Conservation (phyloP, 2,888 invertebrate genomes). For the Fragum fragum region DNA sequence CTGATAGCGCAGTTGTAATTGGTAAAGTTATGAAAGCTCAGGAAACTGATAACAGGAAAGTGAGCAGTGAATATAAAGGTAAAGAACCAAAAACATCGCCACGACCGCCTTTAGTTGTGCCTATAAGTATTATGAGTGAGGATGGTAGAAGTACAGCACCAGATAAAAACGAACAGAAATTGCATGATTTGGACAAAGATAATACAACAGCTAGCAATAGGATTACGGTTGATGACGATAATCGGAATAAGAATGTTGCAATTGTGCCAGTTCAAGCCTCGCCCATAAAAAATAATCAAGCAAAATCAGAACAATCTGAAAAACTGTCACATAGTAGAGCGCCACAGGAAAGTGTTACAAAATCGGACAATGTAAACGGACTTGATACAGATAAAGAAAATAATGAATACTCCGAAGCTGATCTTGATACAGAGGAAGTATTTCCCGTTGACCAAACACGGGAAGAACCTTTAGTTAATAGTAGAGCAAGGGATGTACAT, state of each 20-base stretch:
- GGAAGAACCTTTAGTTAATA: not conserved
- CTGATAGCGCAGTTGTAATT: constrained; percentile 12
- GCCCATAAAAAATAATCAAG: not conserved
- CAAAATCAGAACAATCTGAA: not conserved
- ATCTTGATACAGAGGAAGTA: not conserved
- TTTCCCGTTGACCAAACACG: not conserved
- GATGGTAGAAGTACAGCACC: not conserved
- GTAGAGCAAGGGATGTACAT: not conserved
- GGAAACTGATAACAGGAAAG: constrained; percentile 7
- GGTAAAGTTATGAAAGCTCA: constrained; percentile 15
- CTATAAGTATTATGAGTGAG: not conserved
- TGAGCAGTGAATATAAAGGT: not conserved
- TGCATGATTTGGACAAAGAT: not conserved
- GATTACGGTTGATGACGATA: not conserved
- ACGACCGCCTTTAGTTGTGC: not conserved
- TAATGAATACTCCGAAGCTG: not conserved
- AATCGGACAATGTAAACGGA: not conserved
- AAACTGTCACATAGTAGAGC: not conserved
- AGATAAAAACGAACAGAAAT: not conserved
- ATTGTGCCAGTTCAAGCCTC: not conserved
- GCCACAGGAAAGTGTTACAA: not conserved
- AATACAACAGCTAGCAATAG: not conserved
- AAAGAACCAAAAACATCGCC: not conserved
- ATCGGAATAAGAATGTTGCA: not conserved
- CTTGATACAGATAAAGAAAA: not conserved